phyloP scores from a whole-genome alignment of 2,113 vertebrate genomes.

The Gallinago media region DNA sequence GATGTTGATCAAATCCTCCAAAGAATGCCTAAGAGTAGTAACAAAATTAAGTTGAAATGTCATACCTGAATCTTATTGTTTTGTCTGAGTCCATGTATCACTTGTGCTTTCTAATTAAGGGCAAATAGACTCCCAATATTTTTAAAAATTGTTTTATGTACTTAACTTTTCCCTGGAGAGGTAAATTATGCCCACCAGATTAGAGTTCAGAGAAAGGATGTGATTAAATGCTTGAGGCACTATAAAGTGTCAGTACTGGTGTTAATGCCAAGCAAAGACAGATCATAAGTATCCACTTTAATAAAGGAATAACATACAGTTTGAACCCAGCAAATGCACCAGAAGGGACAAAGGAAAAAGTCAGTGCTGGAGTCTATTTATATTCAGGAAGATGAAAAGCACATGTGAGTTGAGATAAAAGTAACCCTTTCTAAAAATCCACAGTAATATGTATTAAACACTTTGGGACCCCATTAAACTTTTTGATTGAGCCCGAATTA shows the following conservation, averaged over 20 bases:
- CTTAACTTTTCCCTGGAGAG: slow-evolving; percentile 35
- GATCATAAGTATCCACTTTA: background rate
- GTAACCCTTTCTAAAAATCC: background rate
- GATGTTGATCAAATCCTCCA: background rate
- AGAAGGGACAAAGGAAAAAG: background rate
- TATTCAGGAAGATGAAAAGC: background rate
- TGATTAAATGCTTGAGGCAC: slow-evolving; percentile 31
- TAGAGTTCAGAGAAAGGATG: slow-evolving; percentile 49
- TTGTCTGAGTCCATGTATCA: background rate
- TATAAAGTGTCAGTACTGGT: background rate
- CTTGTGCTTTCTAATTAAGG: slow-evolving; percentile 38
- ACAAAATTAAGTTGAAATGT: slow-evolving; percentile 25
- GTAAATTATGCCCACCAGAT: slow-evolving; percentile 43
- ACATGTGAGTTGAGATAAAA: background rate
- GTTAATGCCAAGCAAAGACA: slow-evolving; percentile 13
- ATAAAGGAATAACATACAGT: background rate
- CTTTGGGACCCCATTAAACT: background rate
- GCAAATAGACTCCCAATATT: background rate
- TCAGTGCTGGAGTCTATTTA: background rate
- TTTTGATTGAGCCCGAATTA: background rate
- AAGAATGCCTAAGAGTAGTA: background rate
- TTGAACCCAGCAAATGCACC: background rate
- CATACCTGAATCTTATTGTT: background rate
- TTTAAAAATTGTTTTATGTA: slow-evolving; percentile 42
- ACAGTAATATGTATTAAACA: background rate